Evolutionary conservation across 1,140 invertebrate genomes (phyloP).

Genomic region (Gryon sp.): DNA sequence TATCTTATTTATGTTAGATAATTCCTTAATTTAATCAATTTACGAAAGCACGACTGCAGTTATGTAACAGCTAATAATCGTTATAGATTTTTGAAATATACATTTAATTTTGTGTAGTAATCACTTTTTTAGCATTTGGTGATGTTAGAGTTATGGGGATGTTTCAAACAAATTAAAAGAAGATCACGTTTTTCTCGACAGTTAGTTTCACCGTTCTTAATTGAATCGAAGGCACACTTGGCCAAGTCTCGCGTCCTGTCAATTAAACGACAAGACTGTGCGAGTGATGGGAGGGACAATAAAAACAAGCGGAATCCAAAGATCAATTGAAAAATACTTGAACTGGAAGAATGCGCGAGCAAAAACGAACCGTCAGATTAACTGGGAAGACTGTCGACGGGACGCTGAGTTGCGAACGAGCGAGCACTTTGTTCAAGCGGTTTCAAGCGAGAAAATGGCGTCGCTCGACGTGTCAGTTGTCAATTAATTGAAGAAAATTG

Average conservation of each 20-base stretch:
- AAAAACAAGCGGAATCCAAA: conserved; percentile 33
- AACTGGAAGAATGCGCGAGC: conserved; percentile 29
- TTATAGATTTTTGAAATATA: too few species aligned
- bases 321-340: conserved; percentile 53
- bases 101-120: too few species aligned
- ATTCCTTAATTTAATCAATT: too few species aligned
- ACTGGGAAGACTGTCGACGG: conserved; percentile 6
- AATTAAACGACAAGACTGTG: conserved; percentile 24
- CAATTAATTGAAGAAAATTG: conserved; percentile 25
- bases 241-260: conserved; percentile 22
- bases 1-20: too few species aligned
- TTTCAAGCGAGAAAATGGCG: background rate
- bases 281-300: conserved; percentile 8
- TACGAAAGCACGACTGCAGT: too few species aligned
- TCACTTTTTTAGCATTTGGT: too few species aligned
- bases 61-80: too few species aligned
- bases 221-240: conserved; percentile 39
- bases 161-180: conserved; percentile 32
- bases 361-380: conserved; percentile 39
- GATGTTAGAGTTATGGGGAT: too few species aligned
- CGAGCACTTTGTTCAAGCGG: conserved; percentile 7
- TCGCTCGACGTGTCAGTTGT: conserved; percentile 2
- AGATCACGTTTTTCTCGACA: conserved; percentile 24
- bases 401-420: background rate
- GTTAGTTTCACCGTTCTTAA: conserved; percentile 32